These are phyloP conservation scores for Nyctalus aviator DNA, from an alignment of 2,797 vertebrate species.

Conservation along the genomic window DNA sequence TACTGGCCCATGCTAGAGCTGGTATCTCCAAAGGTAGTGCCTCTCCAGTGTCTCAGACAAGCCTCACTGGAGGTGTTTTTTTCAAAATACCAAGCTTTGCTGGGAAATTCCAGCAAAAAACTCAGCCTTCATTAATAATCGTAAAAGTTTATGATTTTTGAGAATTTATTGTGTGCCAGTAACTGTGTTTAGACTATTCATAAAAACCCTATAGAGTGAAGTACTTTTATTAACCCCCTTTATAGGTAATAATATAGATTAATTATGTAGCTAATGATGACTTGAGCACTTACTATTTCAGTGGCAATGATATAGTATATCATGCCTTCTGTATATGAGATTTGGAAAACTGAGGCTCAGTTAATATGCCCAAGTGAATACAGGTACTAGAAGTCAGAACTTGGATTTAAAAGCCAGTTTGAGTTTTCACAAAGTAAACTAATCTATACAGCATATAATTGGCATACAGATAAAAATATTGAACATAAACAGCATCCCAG, in stretches of 20 bases:
- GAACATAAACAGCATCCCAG: not conserved
- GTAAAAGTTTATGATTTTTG: not conserved
- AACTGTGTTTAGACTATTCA: not conserved
- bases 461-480: not conserved
- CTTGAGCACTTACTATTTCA: not conserved
- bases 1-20: accelerated
- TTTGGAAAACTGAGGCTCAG: conserved; percentile 15
- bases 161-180: not conserved
- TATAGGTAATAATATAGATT: not conserved
- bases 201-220: not conserved
- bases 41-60: not conserved
- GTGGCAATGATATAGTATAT: not conserved
- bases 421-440: not conserved
- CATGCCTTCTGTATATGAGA: not conserved
- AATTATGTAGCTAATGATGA: not conserved
- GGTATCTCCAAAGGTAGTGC: accelerated
- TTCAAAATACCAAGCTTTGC: not conserved
- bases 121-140: not conserved
- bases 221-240: not conserved
- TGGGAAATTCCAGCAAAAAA: not conserved
- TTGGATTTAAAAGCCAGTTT: not conserved
- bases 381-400: not conserved
- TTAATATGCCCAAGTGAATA: not conserved
- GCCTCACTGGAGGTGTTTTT: not conserved
- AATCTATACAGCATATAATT: not conserved